phyloP scores from a whole-genome alignment of 2,888 invertebrate species.

The Aspidiotus rigidus region DNA sequence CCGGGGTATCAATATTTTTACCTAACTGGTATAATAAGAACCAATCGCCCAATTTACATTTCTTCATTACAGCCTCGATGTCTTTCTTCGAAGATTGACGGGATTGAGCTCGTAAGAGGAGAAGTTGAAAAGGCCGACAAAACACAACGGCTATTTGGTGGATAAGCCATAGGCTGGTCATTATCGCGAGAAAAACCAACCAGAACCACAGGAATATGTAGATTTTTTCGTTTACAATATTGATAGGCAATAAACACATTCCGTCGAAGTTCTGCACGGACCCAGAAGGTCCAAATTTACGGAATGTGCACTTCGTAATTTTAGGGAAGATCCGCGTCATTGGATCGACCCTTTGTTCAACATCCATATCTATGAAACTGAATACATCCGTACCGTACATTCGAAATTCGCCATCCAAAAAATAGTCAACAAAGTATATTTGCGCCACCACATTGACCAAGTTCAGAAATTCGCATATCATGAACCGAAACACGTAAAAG shows the following conservation, averaged over 20 bases:
- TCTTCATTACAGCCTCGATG: slow-evolving; percentile 64
- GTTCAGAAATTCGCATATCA: slow-evolving; percentile 67
- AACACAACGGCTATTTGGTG: slow-evolving; percentile 67
- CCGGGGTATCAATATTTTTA: slow-evolving; percentile 83
- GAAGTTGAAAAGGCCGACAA: slow-evolving; percentile 65
- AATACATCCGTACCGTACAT: slow-evolving; percentile 58
- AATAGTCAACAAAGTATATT: slow-evolving; percentile 59
- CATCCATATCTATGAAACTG: slow-evolving; percentile 64
- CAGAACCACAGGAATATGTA: slow-evolving; percentile 81
- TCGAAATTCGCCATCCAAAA: slow-evolving; percentile 66
- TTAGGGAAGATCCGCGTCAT: slow-evolving; percentile 79
- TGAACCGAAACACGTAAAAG: slow-evolving; percentile 70
- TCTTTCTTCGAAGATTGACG: slow-evolving; percentile 65
- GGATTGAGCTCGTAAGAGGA: slow-evolving; percentile 71
- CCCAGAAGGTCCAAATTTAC: slow-evolving; percentile 79
- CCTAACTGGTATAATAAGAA: slow-evolving; percentile 82
- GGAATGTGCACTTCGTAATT: slow-evolving; percentile 80
- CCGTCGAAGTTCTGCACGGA: slow-evolving; percentile 76
- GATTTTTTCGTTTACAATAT: slow-evolving; percentile 85
- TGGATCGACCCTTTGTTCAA: slow-evolving; percentile 70
- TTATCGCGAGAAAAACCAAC: slow-evolving; percentile 57
- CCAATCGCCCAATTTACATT: slow-evolving; percentile 83
- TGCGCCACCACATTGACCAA: slow-evolving; percentile 66
- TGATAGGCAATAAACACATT: slow-evolving; percentile 80
- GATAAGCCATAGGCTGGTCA: slow-evolving; percentile 66